Percentiles rank a stretch among this genome's conserved stretches.
phyloP scores from a whole-genome alignment of 2,797 vertebrate species.

The Cyprinella venusta region DNA sequence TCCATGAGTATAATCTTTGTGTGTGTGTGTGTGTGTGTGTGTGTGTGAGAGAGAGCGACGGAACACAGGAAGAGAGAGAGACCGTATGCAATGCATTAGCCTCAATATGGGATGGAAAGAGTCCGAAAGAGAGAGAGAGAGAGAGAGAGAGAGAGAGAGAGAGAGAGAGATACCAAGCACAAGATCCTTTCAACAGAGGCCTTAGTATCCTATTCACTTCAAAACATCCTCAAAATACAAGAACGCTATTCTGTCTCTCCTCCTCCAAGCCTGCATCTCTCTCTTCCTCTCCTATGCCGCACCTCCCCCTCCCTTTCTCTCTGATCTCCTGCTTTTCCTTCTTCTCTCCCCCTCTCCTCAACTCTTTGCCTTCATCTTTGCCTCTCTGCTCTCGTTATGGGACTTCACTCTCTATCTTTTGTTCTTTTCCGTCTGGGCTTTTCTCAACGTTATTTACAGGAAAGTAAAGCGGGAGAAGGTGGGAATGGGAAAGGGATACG shows the following conservation, averaged over 20 bases:
- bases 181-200: constrained; percentile 66
- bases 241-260: constrained; percentile 67
- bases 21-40: constrained; percentile 7
- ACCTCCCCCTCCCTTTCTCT: constrained; percentile 56
- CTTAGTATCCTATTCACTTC: constrained; percentile 65
- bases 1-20: constrained; percentile 28
- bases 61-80: constrained; percentile 51
- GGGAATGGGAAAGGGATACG: background rate
- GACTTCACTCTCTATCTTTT: constrained; percentile 30
- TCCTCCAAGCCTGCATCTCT: constrained; percentile 61
- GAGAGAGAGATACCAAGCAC: constrained; percentile 5
- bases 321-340: constrained; percentile 58
- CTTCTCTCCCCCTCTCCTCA: constrained; percentile 60
- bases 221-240: constrained; percentile 66
- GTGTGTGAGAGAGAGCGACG: constrained; percentile 30
- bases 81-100: constrained; percentile 35
- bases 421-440: constrained; percentile 18
- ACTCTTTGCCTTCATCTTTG: constrained; percentile 47
- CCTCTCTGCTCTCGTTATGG: constrained; percentile 43
- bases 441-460: background rate
- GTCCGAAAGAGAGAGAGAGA: constrained; percentile 9
- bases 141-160: background rate
- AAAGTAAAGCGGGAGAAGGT: background rate
- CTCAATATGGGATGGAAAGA: constrained; percentile 41
- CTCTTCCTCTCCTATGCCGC: constrained; percentile 35